Evolutionary conservation across 2,113 vertebrate genomes (phyloP).

Genomic region (Ophiodon elongatus): DNA sequence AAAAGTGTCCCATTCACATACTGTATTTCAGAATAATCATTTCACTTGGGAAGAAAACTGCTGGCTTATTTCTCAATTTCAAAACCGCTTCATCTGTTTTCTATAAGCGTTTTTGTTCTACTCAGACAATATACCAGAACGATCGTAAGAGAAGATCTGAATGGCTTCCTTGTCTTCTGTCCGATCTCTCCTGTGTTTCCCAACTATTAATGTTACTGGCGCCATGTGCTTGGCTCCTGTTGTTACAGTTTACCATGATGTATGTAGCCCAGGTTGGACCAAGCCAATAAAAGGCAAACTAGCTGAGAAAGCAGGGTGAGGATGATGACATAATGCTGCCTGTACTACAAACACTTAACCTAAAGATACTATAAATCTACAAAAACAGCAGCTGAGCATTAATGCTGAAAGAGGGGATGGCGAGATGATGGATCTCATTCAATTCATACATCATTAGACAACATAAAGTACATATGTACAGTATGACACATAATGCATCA

Average conservation of each 20-base stretch:
- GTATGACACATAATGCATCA: not conserved
- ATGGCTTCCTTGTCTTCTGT: constrained; percentile 64
- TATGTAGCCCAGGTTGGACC: constrained; percentile 31
- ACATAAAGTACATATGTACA: not conserved
- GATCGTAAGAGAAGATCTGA: constrained; percentile 60
- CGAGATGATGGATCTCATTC: not conserved
- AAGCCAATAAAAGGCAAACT: constrained; percentile 66
- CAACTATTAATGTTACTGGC: constrained; percentile 72
- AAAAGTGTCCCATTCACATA: not conserved
- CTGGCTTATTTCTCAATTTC: not conserved
- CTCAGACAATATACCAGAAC: constrained; percentile 37
- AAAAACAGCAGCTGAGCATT: constrained; percentile 12
- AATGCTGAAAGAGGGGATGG: not conserved
- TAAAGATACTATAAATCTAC: not conserved
- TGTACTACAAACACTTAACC: constrained; percentile 15
- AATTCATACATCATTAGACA: not conserved
- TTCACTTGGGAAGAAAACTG: not conserved
- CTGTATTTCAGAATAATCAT: not conserved
- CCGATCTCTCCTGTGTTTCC: constrained; percentile 64
- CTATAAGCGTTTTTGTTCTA: constrained; percentile 3
- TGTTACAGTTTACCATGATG: constrained; percentile 51
- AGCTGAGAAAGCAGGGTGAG: constrained; percentile 26
- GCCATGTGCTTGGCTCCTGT: constrained; percentile 76
- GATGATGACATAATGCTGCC: constrained; percentile 36
- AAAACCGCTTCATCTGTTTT: constrained; percentile 15